phyloP scores from a whole-genome alignment of 2,888 invertebrate species.

The Ophraella communa region DNA sequence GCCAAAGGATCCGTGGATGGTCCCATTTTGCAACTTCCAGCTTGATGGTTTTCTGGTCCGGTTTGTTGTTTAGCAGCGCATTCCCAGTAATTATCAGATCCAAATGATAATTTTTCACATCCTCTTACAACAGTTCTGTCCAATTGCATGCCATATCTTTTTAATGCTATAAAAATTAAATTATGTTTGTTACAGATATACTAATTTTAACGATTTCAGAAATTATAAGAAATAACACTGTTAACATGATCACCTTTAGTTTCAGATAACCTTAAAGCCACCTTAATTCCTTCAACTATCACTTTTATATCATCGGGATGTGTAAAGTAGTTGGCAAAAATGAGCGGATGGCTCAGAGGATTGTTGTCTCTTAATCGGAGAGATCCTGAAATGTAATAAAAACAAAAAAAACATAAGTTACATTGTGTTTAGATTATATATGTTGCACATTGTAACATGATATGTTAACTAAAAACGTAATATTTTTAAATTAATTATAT shows the following conservation, averaged over 20 bases:
- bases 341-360: constrained; percentile 82
- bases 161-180: constrained; percentile 54
- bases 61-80: constrained; percentile 67
- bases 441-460: too few relatives aligned
- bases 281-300: constrained; percentile 83
- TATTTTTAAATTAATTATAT: too few relatives aligned
- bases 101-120: constrained; percentile 77
- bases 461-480: too few relatives aligned
- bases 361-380: constrained; percentile 72
- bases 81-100: constrained; percentile 69
- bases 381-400: constrained; percentile 21
- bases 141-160: constrained; percentile 75
- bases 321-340: constrained; percentile 82
- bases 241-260: constrained; percentile 72
- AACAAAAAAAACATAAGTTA: neutral
- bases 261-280: constrained; percentile 74
- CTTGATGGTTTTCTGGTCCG: constrained; percentile 71
- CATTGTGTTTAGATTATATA: too few relatives aligned
- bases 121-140: constrained; percentile 77
- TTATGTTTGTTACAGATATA: neutral
- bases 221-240: too few relatives aligned
- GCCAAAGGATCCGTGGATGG: constrained; percentile 63
- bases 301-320: constrained; percentile 81
- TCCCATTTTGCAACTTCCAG: constrained; percentile 71
- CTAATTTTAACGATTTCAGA: constrained; percentile 1